A percentile compares a stretch with the other conserved stretches of the same genome.
These are phyloP conservation scores for Azorinus chamasolen DNA, from an alignment of 2,888 invertebrate genomes.

Conservation along the genomic window DNA sequence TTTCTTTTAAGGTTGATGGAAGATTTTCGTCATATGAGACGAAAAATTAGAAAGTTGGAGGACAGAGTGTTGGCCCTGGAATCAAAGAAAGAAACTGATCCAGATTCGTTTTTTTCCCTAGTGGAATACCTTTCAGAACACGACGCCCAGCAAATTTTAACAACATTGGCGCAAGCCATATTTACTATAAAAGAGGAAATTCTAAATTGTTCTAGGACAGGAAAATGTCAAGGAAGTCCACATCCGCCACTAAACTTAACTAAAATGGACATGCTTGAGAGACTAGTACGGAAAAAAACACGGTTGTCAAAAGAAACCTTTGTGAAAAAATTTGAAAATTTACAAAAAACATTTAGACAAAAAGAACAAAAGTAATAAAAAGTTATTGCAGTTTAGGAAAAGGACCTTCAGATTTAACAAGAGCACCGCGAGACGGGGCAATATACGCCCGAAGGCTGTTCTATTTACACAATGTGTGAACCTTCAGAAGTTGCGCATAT, in stretches of 20 bases:
- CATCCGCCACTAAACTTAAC: slow-evolving; percentile 5
- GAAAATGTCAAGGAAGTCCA: slow-evolving; percentile 10
- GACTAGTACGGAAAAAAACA: neutral
- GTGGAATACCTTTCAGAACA: neutral
- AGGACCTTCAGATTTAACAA: no score
- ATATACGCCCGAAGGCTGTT: no score
- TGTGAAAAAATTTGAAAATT: slow-evolving; percentile 6
- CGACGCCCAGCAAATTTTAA: neutral
- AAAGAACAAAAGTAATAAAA: no score
- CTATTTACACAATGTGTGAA: no score
- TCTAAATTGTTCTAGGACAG: slow-evolving; percentile 19
- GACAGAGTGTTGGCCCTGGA: slow-evolving; percentile 1
- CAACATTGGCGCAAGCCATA: slow-evolving; percentile 8
- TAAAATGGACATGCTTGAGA: neutral
- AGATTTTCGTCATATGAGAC: neutral
- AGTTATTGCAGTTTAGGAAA: no score
- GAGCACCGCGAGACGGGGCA: no score
- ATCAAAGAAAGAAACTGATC: neutral
- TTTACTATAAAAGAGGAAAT: slow-evolving; percentile 14
- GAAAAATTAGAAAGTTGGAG: neutral
- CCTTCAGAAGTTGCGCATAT: no score
- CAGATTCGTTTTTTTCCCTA: neutral
- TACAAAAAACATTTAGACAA: slow-evolving; percentile 3
- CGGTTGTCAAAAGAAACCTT: neutral
- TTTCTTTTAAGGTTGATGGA: no score